These are phyloP conservation scores for Polyodon spathula DNA, from an alignment of 2,113 vertebrate genomes.

Conservation along the genomic window DNA sequence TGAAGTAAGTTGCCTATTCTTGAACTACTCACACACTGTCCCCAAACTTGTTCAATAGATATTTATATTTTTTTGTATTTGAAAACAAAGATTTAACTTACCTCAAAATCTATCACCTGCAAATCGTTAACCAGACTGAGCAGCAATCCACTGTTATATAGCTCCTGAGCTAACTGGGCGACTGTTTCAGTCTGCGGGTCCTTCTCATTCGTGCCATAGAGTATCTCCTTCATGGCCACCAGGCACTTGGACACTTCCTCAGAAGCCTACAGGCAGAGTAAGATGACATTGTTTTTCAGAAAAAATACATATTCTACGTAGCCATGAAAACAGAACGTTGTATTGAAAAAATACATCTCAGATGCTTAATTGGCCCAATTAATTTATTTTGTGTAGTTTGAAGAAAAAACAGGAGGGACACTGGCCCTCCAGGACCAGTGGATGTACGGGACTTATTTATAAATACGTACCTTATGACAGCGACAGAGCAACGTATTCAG, in stretches of 20 bases:
- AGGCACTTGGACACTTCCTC: constrained; percentile 94
- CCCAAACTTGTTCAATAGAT: too few species aligned
- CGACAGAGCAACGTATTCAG: too few species aligned
- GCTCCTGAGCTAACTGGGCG: constrained; percentile 88
- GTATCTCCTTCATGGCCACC: constrained; percentile 93
- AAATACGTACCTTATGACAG: too few species aligned
- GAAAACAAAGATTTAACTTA: constrained; percentile 28
- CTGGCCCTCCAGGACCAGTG: background rate
- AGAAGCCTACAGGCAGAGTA: constrained; percentile 62
- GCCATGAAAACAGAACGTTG: background rate
- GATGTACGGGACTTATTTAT: background rate
- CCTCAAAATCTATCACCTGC: constrained; percentile 94
- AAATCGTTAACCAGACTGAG: constrained; percentile 81
- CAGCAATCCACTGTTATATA: constrained; percentile 85
- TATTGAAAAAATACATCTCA: background rate
- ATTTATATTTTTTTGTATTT: too few species aligned
- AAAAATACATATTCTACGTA: background rate
- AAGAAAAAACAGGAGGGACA: background rate
- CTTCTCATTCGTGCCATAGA: constrained; percentile 87
- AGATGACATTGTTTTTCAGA: background rate
- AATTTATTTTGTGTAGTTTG: background rate
- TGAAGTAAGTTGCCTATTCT: too few species aligned
- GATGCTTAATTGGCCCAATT: background rate
- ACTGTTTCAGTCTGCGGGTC: constrained; percentile 86
- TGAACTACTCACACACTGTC: too few species aligned